Evolutionary conservation across 2,797 vertebrate species (phyloP).

Genomic region (Anguilla obscura): DNA sequence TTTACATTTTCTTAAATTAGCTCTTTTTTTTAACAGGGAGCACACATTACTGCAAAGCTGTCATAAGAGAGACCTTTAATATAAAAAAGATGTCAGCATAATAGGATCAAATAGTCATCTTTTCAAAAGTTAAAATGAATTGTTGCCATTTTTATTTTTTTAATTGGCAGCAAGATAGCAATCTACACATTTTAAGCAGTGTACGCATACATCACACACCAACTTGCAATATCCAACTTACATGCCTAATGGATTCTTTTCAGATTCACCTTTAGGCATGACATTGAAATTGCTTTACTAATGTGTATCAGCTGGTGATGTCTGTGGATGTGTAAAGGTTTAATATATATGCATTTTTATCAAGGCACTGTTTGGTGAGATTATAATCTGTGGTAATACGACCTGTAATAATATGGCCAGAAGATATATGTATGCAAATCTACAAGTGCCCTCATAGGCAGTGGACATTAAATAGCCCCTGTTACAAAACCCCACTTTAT

Average conservation of each 20-base stretch:
- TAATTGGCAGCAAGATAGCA: not conserved
- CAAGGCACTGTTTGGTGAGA: too few relatives aligned
- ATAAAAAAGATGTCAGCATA: constrained; percentile 54
- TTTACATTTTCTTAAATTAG: constrained; percentile 68
- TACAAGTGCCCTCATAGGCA: not conserved
- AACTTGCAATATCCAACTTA: not conserved
- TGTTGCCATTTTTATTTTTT: not conserved
- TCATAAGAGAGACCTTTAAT: constrained; percentile 64
- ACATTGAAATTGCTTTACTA: not conserved
- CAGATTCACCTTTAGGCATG: too few relatives aligned
- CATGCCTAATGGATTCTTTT: too few relatives aligned
- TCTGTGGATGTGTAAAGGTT: not conserved
- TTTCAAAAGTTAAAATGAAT: constrained; percentile 55
- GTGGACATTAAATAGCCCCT: not conserved
- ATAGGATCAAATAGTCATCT: constrained; percentile 63
- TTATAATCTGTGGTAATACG: too few relatives aligned
- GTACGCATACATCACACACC: not conserved
- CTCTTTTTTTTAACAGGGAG: constrained; percentile 53
- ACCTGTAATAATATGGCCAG: too few relatives aligned
- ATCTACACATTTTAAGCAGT: not conserved
- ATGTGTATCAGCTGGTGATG: not conserved
- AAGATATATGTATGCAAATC: not conserved
- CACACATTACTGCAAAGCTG: constrained; percentile 52
- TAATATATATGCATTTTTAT: not conserved
- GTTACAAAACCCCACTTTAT: not conserved